phyloP scores from a whole-genome alignment of 2,888 invertebrate genomes.

The Agrypnus murinus region DNA sequence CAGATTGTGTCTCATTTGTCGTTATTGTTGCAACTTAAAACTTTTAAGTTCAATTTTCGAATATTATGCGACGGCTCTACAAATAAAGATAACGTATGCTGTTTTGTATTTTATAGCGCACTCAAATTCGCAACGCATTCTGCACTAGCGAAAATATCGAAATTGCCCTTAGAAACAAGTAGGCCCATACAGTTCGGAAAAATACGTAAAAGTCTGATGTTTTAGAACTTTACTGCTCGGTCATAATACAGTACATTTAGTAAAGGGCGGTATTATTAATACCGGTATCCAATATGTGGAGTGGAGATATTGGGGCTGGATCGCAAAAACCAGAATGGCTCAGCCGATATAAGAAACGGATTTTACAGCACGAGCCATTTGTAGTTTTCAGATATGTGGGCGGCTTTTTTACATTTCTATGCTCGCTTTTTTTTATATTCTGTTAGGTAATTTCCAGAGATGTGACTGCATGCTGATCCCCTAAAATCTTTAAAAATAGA shows the following conservation, averaged over 20 bases:
- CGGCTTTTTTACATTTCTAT: background rate
- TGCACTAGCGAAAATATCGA: constrained; percentile 23
- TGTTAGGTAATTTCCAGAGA: too few species aligned
- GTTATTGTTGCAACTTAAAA: constrained; percentile 5
- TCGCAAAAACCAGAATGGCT: constrained; percentile 45
- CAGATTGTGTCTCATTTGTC: background rate
- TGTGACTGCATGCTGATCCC: too few species aligned
- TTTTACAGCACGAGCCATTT: constrained; percentile 38
- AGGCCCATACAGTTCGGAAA: constrained; percentile 14
- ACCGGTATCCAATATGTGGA: constrained; percentile 46
- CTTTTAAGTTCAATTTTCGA: too few species aligned
- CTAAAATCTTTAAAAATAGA: too few species aligned
- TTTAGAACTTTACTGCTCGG: constrained; percentile 40
- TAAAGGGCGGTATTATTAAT: constrained; percentile 46
- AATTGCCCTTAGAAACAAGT: constrained; percentile 16
- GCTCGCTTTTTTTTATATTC: too few species aligned
- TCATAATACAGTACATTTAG: constrained; percentile 48
- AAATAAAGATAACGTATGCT: background rate
- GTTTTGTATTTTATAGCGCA: constrained; percentile 8
- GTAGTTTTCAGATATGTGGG: constrained; percentile 34
- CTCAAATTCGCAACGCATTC: constrained; percentile 30
- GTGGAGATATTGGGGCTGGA: constrained; percentile 37
- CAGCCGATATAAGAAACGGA: constrained; percentile 42
- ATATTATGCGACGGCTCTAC: background rate
- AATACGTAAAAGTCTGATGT: constrained; percentile 39